Evolutionary conservation across 2,797 vertebrate species (phyloP).

Genomic region (Heterohyrax brucei): DNA sequence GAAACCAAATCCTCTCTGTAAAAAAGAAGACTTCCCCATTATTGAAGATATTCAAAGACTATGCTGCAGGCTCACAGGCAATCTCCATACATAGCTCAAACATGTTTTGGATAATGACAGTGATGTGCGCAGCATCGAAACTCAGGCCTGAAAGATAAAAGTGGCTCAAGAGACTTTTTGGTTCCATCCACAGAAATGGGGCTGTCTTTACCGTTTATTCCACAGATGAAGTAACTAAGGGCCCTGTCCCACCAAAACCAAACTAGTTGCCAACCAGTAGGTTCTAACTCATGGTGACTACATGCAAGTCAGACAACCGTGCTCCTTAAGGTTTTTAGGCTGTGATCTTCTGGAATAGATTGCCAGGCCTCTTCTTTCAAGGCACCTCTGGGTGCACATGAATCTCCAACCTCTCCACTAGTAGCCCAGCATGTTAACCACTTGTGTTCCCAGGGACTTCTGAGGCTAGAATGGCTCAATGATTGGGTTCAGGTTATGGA

Average conservation of each 20-base stretch:
- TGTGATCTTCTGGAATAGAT: background rate
- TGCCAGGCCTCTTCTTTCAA: background rate
- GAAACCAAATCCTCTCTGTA: constrained; percentile 25
- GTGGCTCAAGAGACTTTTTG: background rate
- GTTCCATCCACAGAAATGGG: background rate
- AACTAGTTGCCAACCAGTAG: background rate
- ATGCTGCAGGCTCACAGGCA: background rate
- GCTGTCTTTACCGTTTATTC: background rate
- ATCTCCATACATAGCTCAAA: background rate
- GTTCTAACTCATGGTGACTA: background rate
- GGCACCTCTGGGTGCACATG: background rate
- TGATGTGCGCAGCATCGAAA: fast-evolving
- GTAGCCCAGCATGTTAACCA: background rate
- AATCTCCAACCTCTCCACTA: background rate
- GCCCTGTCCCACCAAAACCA: background rate
- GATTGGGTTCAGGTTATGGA: background rate
- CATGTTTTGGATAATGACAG: background rate
- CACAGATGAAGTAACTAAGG: background rate
- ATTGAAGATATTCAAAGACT: background rate
- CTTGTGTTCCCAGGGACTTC: background rate
- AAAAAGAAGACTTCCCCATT: background rate
- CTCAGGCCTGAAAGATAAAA: background rate
- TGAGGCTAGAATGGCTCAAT: background rate
- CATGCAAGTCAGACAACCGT: background rate
- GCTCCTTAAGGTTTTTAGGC: background rate